Base-by-base conservation (phyloP, 2,888 invertebrate species). In the Ptychoptera albimana region DNA sequence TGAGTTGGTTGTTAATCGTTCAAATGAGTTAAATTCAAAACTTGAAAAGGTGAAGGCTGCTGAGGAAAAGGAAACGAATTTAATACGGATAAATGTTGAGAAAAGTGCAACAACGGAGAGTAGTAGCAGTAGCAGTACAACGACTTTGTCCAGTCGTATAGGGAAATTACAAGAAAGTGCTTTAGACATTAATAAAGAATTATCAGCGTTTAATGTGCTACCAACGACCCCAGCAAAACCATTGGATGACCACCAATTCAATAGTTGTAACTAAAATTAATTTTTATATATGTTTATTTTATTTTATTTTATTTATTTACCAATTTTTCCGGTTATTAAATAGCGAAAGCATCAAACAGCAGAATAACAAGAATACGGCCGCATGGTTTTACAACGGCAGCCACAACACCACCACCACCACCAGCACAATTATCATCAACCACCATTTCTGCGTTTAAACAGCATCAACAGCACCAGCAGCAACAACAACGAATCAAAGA, bases 161-260 rank as follows among this genome's bases (percentile, higher is more conserved):
- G 40, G 40, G 11, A 40, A 40, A n/a, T 31, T 40, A 7, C 40
- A 40, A 7, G 40, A 40, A n/a, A 40, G 13, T 5, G 15, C 40
- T 1, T 32, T 40, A 14, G 8, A 14, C 5, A 40, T 40, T 5
- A 40, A 40, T 40, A 11, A 15, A 6, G 32, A 40, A 15, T 34
- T 40, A 14, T 32, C 31, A 2, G 40, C 30, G 14, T 15, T 15
- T 14, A 15, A 30, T 32, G 40, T n/a, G 2, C 13, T 11, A 2
- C 30, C 15, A 11, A 40, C 30, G 31, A 6, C 15, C 8, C 14
- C 6, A 11, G 30, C 31, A 31, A 23, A 23, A 23, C 23, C 23
- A 23, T 23, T 23, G 7, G 23, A 23, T 23, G 23, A 23, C 7
- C 23, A 23, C 4, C 23, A 23, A 23, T 23, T 23, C 23, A 3